A percentile compares a stretch with the other conserved stretches of the same genome.
Evolutionary conservation across 1,140 invertebrate species (phyloP).

Genomic region (Acyrthosiphon pisum): DNA sequence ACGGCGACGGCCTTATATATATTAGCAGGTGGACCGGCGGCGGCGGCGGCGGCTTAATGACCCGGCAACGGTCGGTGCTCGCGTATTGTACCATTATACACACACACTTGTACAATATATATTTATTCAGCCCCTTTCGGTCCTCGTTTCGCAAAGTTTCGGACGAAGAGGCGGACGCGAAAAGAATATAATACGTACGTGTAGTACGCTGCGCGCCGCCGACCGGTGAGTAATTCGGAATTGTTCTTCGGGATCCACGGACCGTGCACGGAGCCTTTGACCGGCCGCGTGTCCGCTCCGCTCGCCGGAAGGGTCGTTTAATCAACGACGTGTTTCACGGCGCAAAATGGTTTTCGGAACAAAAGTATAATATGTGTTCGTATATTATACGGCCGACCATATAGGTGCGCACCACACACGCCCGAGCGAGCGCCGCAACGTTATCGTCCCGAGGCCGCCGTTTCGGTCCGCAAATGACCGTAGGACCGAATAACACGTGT

Average conservation of each 20-base stretch:
- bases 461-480: slow-evolving; percentile 36
- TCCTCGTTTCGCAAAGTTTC: background rate
- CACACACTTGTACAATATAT: background rate
- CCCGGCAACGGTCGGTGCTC: slow-evolving; percentile 39
- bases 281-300: background rate
- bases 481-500: background rate
- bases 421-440: background rate
- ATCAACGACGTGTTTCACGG: slow-evolving; percentile 51
- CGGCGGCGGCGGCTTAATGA: slow-evolving; percentile 52
- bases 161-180: background rate
- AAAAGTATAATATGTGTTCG: background rate
- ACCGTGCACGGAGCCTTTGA: slow-evolving; percentile 43
- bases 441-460: background rate
- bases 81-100: background rate
- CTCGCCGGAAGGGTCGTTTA: slow-evolving; percentile 19
- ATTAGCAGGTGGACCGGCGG: slow-evolving; percentile 53
- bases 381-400: no score
- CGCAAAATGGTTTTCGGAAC: slow-evolving; percentile 49
- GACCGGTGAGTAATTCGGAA: slow-evolving; percentile 44
- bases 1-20: slow-evolving; percentile 19
- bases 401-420: background rate
- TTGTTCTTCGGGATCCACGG: slow-evolving; percentile 46
- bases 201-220: background rate
- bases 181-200: background rate
- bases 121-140: background rate